These are phyloP conservation scores for Lamproptera curius DNA, from an alignment of 2,888 invertebrate genomes.

Conservation along the genomic window DNA sequence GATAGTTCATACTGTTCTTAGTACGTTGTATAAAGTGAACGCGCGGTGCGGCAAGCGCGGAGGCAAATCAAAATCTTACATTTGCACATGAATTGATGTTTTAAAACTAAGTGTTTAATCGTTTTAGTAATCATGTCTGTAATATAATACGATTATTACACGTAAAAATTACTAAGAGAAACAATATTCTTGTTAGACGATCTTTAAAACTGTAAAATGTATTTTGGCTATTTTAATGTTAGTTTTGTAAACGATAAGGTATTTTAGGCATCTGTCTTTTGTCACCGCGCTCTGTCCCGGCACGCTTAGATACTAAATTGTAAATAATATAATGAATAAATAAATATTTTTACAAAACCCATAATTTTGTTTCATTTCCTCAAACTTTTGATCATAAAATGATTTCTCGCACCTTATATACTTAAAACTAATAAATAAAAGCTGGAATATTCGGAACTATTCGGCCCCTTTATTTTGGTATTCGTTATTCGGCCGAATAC, in stretches of 20 bases:
- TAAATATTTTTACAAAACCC: constrained; percentile 65
- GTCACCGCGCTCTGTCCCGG: not conserved
- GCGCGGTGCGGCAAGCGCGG: not conserved
- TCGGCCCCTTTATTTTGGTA: too few relatives aligned
- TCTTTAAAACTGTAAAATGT: too few relatives aligned
- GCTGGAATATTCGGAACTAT: too few relatives aligned
- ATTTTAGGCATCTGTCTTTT: not conserved
- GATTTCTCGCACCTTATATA: too few relatives aligned
- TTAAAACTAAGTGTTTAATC: not conserved
- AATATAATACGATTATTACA: not conserved
- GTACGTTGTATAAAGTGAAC: too few relatives aligned
- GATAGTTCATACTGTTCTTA: too few relatives aligned
- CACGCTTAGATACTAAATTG: constrained; percentile 46
- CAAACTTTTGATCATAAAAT: too few relatives aligned
- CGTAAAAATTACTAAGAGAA: not conserved
- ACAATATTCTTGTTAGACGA: too few relatives aligned
- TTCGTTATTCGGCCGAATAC: too few relatives aligned
- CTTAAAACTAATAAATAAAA: too few relatives aligned
- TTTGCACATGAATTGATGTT: not conserved
- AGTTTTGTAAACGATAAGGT: too few relatives aligned
- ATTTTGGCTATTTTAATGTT: too few relatives aligned
- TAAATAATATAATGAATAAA: constrained; percentile 55
- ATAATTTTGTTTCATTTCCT: not conserved
- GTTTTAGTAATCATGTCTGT: not conserved
- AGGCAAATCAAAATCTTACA: not conserved